These are phyloP conservation scores for Oryzias javanicus DNA, from an alignment of 2,113 vertebrate genomes.

Conservation along the genomic window DNA sequence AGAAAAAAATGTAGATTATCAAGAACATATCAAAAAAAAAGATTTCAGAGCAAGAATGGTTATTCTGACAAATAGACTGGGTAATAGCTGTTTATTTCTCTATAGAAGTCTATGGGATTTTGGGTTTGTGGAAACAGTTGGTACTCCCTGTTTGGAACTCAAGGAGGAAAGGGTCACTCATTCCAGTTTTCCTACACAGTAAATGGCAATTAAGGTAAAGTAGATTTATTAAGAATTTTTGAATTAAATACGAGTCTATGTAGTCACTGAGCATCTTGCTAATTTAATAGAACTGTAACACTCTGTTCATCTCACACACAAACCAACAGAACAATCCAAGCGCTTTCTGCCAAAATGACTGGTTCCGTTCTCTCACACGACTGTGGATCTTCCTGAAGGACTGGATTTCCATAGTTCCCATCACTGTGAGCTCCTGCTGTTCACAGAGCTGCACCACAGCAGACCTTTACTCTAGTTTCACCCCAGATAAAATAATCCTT, in stretches of 20 bases:
- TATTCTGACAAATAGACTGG: no score
- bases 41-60: no score
- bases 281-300: constrained; percentile 72
- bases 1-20: no score
- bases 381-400: constrained; percentile 15
- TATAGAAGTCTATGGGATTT: no score
- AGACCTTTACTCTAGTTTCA: constrained; percentile 20
- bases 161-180: no score
- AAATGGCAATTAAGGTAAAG: constrained; percentile 41
- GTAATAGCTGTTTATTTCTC: no score
- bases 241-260: constrained; percentile 70
- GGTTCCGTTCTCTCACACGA: constrained; percentile 23
- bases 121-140: no score
- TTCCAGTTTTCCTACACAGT: no score
- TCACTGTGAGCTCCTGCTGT: constrained; percentile 23
- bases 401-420: constrained; percentile 24
- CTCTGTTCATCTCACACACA: constrained; percentile 48
- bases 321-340: constrained; percentile 32
- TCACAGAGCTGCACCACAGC: constrained; percentile 2
- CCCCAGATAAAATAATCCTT: constrained; percentile 7
- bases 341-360: constrained; percentile 17
- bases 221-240: constrained; percentile 63
- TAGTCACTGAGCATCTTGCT: constrained; percentile 67
- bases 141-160: no score
- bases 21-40: no score